Evolutionary conservation across 1,140 invertebrate genomes (phyloP).

Genomic region (Bombus fervidus): DNA sequence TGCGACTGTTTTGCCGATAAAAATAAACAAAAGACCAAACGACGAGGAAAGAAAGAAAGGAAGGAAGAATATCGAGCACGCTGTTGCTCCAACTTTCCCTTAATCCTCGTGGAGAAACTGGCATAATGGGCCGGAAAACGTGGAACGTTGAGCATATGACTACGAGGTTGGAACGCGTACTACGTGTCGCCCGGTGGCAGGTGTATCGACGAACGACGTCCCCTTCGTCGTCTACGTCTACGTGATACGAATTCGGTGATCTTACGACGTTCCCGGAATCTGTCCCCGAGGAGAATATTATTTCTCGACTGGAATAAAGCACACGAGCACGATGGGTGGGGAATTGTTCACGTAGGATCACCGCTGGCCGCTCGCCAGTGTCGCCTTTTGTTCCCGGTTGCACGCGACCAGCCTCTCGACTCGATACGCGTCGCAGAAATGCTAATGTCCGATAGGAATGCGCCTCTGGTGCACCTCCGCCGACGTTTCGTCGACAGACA

Average conservation of each 20-base stretch:
- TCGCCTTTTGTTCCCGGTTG: slow-evolving; percentile 42
- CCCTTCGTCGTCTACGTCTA: slow-evolving; percentile 57
- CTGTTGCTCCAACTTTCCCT: not conserved
- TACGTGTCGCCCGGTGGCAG: slow-evolving; percentile 54
- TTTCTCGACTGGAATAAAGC: slow-evolving; percentile 52
- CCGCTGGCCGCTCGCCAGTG: slow-evolving; percentile 38
- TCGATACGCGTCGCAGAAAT: slow-evolving; percentile 41
- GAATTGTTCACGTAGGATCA: slow-evolving; percentile 26
- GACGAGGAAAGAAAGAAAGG: too few relatives aligned
- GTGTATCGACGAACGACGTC: slow-evolving; percentile 60
- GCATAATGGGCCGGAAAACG: not conserved
- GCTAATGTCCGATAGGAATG: slow-evolving; percentile 43
- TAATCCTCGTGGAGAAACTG: not conserved
- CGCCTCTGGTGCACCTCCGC: slow-evolving; percentile 13
- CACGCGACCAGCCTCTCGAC: slow-evolving; percentile 45
- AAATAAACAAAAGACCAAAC: too few relatives aligned
- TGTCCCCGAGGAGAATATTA: slow-evolving; percentile 42
- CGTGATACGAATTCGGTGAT: slow-evolving; percentile 67
- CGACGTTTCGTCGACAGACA: not conserved
- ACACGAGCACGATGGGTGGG: not conserved
- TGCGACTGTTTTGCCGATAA: too few relatives aligned
- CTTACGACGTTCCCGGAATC: slow-evolving; percentile 11
- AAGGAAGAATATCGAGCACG: too few relatives aligned
- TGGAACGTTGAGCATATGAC: not conserved
- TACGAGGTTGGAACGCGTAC: slow-evolving; percentile 47